Conservation (phyloP, 1,140 invertebrate species). For the Sitobion miscanthi region DNA sequence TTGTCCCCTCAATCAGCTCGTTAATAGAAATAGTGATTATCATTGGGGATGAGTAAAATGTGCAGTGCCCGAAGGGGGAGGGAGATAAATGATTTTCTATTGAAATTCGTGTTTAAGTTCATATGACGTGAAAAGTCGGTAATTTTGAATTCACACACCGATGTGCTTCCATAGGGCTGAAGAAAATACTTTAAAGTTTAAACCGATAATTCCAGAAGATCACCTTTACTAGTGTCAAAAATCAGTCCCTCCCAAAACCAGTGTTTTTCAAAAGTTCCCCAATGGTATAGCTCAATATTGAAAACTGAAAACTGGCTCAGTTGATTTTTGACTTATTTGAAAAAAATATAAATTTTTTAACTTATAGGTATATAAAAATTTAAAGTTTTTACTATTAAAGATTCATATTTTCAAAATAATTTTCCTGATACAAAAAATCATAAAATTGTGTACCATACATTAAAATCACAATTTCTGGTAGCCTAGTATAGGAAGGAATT, state of each 20-base stretch:
- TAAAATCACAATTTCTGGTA: background rate
- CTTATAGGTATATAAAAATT: background rate
- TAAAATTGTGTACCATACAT: background rate
- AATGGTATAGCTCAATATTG: background rate
- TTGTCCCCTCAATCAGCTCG: background rate
- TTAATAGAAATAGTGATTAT: background rate
- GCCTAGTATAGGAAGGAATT: background rate
- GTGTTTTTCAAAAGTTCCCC: background rate
- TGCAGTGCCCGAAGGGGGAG: background rate
- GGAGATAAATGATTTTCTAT: background rate
- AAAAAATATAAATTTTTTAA: background rate
- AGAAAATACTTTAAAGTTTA: too few species aligned
- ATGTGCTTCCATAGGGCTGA: background rate
- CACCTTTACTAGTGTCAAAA: too few species aligned
- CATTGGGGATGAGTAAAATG: background rate
- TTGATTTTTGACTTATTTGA: background rate
- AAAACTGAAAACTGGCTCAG: background rate
- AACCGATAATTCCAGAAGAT: background rate
- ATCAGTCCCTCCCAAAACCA: background rate
- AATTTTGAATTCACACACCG: background rate
- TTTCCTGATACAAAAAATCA: background rate
- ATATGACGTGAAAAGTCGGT: background rate
- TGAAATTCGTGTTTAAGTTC: background rate
- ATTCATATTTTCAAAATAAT: background rate
- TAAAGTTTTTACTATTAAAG: background rate